Evolutionary conservation across 2,113 vertebrate genomes (phyloP).

Genomic region (Sprattus sprattus): DNA sequence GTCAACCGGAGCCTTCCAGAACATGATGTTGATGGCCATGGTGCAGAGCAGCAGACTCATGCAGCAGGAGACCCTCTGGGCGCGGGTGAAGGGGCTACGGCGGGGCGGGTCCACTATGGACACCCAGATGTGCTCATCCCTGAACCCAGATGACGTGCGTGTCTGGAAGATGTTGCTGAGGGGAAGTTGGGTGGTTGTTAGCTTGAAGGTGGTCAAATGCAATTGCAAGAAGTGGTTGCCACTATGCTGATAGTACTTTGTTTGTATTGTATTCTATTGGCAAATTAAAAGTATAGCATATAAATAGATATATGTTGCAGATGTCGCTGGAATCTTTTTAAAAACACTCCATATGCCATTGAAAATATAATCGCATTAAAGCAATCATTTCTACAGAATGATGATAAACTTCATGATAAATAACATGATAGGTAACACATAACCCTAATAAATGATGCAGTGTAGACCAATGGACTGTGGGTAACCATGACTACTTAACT

Average conservation of each 20-base stretch:
- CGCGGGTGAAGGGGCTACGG: conserved; percentile 75
- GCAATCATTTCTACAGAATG: background rate
- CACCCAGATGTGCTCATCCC: conserved; percentile 80
- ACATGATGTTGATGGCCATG: conserved; percentile 82
- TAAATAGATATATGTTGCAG: background rate
- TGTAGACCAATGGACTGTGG: background rate
- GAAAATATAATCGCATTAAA: background rate
- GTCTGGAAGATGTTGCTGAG: conserved; percentile 76
- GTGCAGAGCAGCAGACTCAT: conserved; percentile 79
- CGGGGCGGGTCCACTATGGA: conserved; percentile 74
- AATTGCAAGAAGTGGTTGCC: no score
- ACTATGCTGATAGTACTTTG: background rate
- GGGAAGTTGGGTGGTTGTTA: background rate
- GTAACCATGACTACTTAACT: background rate
- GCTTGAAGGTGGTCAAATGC: background rate
- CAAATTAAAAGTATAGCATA: no score
- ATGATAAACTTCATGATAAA: background rate
- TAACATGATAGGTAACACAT: background rate
- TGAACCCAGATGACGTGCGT: conserved; percentile 73
- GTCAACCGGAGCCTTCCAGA: conserved; percentile 72
- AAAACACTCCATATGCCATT: background rate
- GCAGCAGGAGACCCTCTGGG: conserved; percentile 78
- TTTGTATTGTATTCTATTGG: background rate
- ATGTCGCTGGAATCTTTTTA: no score
- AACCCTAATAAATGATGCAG: background rate